Percentiles rank a stretch among this genome's conserved stretches.
Evolutionary conservation across 2,113 vertebrate species (phyloP).

Genomic region (Hypanus sabinus): DNA sequence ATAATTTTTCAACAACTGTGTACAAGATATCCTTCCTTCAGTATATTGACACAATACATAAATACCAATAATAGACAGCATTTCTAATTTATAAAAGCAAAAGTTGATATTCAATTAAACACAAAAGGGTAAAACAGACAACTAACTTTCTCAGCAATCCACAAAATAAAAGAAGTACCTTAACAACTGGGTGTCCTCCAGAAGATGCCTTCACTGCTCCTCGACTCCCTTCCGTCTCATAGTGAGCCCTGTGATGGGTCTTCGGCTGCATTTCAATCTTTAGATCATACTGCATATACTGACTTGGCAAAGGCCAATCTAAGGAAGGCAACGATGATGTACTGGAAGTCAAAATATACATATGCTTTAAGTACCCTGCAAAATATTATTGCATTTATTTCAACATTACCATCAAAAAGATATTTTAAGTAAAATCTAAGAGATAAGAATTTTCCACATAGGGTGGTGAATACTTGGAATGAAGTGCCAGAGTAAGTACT

Average conservation of each 20-base stretch:
- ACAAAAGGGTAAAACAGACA: background rate
- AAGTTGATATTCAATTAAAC: background rate
- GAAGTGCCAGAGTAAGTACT: too few relatives aligned
- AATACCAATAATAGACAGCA: background rate
- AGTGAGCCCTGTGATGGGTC: conserved; percentile 95
- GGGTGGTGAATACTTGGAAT: too few relatives aligned
- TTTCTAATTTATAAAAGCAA: background rate
- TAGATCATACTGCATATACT: conserved; percentile 87
- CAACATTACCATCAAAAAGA: background rate
- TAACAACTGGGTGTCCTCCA: conserved; percentile 89
- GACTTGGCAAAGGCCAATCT: conserved; percentile 90
- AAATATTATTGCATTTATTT: background rate
- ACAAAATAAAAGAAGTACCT: conserved; percentile 65
- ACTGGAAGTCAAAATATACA: conserved; percentile 60
- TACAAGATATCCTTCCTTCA: background rate
- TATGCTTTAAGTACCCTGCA: background rate
- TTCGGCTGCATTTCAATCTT: conserved; percentile 97
- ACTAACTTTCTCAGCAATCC: background rate
- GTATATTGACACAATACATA: background rate
- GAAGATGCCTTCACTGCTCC: conserved; percentile 91
- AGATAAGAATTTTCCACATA: too few relatives aligned
- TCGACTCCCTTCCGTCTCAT: conserved; percentile 96
- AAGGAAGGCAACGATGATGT: conserved; percentile 91
- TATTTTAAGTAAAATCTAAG: background rate
- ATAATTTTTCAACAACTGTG: background rate